Conservation (phyloP, 1,140 invertebrate species). For the Pseudomyrmex cubaensis region DNA sequence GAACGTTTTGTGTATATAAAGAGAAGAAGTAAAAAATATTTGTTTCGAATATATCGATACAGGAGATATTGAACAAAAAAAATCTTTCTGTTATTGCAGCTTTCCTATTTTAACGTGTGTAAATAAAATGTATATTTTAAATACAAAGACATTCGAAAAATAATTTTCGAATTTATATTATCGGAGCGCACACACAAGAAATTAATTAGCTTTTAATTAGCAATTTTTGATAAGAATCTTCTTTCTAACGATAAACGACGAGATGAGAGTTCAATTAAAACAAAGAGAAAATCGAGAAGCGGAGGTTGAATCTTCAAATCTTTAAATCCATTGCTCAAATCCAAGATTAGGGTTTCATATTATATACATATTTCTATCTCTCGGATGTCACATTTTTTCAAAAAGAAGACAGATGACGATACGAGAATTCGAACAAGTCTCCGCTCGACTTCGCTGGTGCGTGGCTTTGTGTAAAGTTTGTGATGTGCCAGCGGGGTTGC, state of each 20-base stretch:
- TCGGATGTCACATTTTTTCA: background rate
- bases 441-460: background rate
- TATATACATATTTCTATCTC: background rate
- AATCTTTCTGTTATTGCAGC: background rate
- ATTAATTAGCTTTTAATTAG: slow-evolving; percentile 15
- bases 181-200: too few species aligned
- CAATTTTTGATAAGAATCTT: background rate
- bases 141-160: background rate
- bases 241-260: background rate
- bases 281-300: background rate
- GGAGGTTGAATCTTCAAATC: background rate
- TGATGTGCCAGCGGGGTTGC: background rate
- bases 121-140: slow-evolving; percentile 33
- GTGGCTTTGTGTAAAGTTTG: slow-evolving; percentile 31
- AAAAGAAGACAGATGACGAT: slow-evolving; percentile 22
- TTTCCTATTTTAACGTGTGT: slow-evolving; percentile 5
- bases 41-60: too few species aligned
- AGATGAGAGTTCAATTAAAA: slow-evolving; percentile 35
- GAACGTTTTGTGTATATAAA: too few species aligned
- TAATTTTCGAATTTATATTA: too few species aligned
- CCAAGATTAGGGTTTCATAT: slow-evolving; percentile 16
- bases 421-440: slow-evolving; percentile 27
- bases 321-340: slow-evolving; percentile 17
- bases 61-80: too few species aligned
- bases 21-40: too few species aligned